These are phyloP conservation scores for Nyctalus aviator DNA, from an alignment of 2,797 vertebrate species.

Conservation along the genomic window DNA sequence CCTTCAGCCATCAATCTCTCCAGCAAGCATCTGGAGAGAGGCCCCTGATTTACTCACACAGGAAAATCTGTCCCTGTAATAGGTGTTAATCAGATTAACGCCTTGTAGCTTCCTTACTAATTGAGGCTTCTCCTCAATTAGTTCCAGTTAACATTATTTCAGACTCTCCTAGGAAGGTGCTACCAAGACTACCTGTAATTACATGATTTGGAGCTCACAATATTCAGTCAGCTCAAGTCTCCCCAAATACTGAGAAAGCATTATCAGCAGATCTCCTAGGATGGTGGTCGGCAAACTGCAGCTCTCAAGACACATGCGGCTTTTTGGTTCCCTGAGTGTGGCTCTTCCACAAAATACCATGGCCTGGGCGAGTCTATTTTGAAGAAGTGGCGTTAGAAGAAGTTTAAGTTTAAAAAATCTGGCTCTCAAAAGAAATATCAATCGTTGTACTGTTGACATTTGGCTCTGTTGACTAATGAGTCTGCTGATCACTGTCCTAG, in stretches of 20 bases:
- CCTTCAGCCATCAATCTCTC: constrained; percentile 45
- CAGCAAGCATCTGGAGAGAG: constrained; percentile 26
- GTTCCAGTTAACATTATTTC: constrained; percentile 16
- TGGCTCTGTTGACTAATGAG: too few species aligned
- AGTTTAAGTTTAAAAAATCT: too few species aligned
- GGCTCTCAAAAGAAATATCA: too few species aligned
- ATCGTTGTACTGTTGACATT: too few species aligned
- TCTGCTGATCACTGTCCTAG: background rate
- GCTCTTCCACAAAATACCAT: too few species aligned
- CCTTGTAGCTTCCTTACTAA: constrained; percentile 67
- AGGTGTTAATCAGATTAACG: constrained; percentile 69
- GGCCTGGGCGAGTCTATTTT: too few species aligned
- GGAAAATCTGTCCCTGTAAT: constrained; percentile 56
- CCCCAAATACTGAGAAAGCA: background rate
- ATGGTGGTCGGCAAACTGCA: too few species aligned
- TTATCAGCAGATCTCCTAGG: background rate
- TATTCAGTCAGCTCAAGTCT: background rate
- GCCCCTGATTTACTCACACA: constrained; percentile 30
- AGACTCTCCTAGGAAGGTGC: background rate
- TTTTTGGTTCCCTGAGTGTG: too few species aligned
- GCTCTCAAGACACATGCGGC: too few species aligned
- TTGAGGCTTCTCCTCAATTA: constrained; percentile 54
- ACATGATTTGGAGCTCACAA: background rate
- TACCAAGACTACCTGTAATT: background rate
- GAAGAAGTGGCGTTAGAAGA: too few species aligned